Evolutionary conservation across 1,140 invertebrate species (phyloP).

Genomic region (Phthorimaea operculella): DNA sequence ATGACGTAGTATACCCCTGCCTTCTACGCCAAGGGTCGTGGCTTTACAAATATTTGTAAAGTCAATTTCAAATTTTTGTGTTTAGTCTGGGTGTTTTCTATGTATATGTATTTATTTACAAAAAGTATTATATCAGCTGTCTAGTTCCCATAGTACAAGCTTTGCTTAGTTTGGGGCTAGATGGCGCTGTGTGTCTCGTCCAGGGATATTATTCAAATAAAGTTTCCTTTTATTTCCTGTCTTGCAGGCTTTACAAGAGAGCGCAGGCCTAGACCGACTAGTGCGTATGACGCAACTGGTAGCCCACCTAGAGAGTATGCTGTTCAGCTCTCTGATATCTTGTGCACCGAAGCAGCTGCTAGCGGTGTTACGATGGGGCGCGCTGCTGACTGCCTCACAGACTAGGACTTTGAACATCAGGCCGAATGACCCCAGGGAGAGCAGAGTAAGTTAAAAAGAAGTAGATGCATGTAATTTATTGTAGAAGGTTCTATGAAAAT

Average conservation of each 20-base stretch:
- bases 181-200: no score
- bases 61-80: no score
- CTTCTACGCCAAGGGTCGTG: no score
- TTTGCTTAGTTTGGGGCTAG: no score
- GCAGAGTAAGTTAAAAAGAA: slow-evolving; percentile 52
- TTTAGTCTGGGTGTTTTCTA: no score
- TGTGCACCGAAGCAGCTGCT: slow-evolving; percentile 75
- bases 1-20: no score
- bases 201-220: no score
- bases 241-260: slow-evolving; percentile 79
- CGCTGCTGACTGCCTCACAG: slow-evolving; percentile 76
- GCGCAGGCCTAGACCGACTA: slow-evolving; percentile 80
- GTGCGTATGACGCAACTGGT: slow-evolving; percentile 84
- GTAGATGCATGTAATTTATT: background rate
- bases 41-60: no score
- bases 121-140: no score
- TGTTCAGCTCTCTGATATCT: slow-evolving; percentile 79
- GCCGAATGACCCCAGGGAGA: slow-evolving; percentile 84
- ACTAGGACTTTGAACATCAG: slow-evolving; percentile 77
- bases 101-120: no score
- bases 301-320: slow-evolving; percentile 81
- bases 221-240: no score
- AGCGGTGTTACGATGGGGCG: slow-evolving; percentile 73
- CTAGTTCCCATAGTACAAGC: no score
- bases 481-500: background rate